A percentile compares a stretch with the other conserved stretches of the same genome.
Conservation (phyloP, 1,140 invertebrate species). For the Pachypeltis micranthus region DNA sequence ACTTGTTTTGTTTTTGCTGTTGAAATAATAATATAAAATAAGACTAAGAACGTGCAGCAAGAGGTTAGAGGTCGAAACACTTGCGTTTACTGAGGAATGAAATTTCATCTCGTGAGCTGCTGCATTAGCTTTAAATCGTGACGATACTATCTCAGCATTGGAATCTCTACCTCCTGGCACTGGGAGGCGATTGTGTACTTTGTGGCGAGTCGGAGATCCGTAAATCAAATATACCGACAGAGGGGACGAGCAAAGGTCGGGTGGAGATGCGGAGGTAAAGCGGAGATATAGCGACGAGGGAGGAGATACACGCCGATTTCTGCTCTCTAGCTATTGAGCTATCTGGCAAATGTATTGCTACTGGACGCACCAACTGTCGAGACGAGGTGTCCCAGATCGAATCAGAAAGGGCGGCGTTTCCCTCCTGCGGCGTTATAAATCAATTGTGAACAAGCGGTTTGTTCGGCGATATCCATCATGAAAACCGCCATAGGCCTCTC, state of each 20-base stretch:
- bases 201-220: too few relatives aligned
- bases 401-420: not conserved
- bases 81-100: too few relatives aligned
- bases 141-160: too few relatives aligned
- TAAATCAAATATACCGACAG: not conserved
- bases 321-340: not conserved
- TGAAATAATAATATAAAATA: too few relatives aligned
- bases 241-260: not conserved
- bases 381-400: conserved; percentile 1
- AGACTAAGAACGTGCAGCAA: too few relatives aligned
- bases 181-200: too few relatives aligned
- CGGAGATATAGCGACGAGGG: not conserved
- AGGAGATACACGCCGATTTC: not conserved
- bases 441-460: conserved; percentile 8
- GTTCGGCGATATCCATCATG: conserved; percentile 1
- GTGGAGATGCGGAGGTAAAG: too few relatives aligned
- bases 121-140: too few relatives aligned
- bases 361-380: not conserved
- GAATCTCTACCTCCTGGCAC: too few relatives aligned
- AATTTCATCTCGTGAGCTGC: too few relatives aligned
- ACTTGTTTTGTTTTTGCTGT: too few relatives aligned
- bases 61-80: too few relatives aligned
- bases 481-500: not conserved
- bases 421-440: conserved; percentile 1
- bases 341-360: conserved; percentile 2